Conservation (phyloP, 2,888 invertebrate genomes). For the Phymatocera aterrima region DNA sequence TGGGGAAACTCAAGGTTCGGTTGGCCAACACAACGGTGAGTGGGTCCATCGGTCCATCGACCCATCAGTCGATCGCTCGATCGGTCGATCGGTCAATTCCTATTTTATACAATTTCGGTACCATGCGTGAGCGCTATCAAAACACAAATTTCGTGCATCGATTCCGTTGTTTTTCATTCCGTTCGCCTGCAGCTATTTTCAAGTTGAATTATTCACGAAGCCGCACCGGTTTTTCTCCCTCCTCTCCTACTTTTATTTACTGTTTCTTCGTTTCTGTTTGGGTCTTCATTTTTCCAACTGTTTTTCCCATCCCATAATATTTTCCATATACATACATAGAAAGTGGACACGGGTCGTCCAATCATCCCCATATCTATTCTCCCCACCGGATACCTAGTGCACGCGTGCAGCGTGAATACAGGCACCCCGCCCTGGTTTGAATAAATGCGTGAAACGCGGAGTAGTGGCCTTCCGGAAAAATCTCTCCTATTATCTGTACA, state of each 20-base stretch:
- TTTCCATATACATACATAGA: background rate
- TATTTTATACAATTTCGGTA: constrained; percentile 50
- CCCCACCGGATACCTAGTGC: no score
- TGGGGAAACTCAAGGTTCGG: background rate
- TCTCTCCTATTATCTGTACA: no score
- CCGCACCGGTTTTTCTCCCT: background rate
- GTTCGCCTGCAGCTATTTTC: constrained; percentile 46
- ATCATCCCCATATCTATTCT: background rate
- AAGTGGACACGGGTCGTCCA: no score
- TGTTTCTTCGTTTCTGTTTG: background rate
- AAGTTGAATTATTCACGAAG: constrained; percentile 54
- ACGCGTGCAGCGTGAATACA: no score
- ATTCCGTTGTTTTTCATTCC: constrained; percentile 55
- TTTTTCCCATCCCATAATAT: background rate
- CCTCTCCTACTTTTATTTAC: background rate
- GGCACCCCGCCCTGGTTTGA: no score
- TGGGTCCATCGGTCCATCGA: no score
- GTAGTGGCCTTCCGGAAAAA: no score
- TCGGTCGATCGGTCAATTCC: constrained; percentile 49
- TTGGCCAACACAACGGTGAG: no score
- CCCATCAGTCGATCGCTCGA: background rate
- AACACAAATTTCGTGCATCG: constrained; percentile 57
- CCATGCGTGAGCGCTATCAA: constrained; percentile 51
- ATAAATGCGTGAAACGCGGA: no score
- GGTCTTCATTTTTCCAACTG: background rate